Percentiles rank a stretch among this genome's conserved stretches.
phyloP scores from a whole-genome alignment of 1,140 invertebrate species.

The Frieseomelitta varia region DNA sequence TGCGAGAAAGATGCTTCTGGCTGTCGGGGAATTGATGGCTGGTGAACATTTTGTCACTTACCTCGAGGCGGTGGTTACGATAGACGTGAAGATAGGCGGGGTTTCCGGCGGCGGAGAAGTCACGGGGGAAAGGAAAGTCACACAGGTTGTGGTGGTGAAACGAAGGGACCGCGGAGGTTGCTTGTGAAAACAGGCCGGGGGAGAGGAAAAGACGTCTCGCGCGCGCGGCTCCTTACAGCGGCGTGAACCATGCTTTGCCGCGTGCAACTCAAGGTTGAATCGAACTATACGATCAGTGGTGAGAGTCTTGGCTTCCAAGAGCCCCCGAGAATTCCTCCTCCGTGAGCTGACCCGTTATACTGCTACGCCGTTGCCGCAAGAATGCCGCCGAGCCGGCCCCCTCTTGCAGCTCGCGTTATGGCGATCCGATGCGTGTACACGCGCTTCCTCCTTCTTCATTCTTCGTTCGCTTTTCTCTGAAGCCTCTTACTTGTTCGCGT shows the following conservation, averaged over 20 bases:
- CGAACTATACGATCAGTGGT: conserved; percentile 16
- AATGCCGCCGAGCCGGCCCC: conserved; percentile 65
- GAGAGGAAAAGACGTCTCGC: not conserved
- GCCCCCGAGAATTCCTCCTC: conserved; percentile 52
- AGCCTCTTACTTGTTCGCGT: conserved; percentile 6
- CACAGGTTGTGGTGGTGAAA: not conserved
- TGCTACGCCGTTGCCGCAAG: conserved; percentile 60
- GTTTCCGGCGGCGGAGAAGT: conserved; percentile 17
- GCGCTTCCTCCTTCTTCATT: conserved; percentile 27
- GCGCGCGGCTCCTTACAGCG: not conserved
- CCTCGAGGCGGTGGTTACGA: conserved; percentile 16
- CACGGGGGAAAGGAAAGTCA: not conserved
- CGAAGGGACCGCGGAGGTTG: not conserved
- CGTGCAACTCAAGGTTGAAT: conserved; percentile 56
- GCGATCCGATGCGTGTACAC: conserved; percentile 53
- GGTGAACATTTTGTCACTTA: conserved; percentile 1
- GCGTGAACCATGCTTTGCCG: conserved; percentile 14
- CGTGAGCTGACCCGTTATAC: conserved; percentile 64
- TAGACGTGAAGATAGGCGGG: conserved; percentile 25
- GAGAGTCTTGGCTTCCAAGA: conserved; percentile 49
- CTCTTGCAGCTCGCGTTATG: conserved; percentile 48
- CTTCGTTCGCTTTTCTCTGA: conserved; percentile 21
- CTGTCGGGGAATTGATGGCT: not conserved
- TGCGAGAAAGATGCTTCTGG: not conserved
- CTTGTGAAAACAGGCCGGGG: conserved; percentile 1